A percentile compares a stretch with the other conserved stretches of the same genome.
These are phyloP conservation scores for Melopsittacus undulatus DNA, from an alignment of 2,797 vertebrate genomes.

Conservation along the genomic window DNA sequence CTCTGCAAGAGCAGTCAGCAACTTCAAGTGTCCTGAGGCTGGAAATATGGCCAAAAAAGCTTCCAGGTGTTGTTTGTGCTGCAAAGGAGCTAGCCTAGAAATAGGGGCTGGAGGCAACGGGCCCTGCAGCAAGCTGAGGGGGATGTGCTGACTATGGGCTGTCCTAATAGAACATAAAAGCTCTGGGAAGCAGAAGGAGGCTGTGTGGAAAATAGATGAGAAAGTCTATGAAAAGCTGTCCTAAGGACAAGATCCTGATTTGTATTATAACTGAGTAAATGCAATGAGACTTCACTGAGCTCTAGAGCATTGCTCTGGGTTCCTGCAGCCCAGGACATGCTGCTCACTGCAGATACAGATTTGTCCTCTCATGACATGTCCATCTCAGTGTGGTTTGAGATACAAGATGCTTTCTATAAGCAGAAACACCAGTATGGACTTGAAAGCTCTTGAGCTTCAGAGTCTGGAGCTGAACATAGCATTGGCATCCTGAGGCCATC, in stretches of 20 bases:
- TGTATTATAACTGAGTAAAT: not conserved
- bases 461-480: not conserved
- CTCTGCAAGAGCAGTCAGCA: not conserved
- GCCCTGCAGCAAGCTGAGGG: not conserved
- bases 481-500: accelerated
- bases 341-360: not conserved
- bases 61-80: not conserved
- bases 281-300: accelerated
- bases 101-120: not conserved
- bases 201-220: not conserved
- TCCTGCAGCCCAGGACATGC: not conserved
- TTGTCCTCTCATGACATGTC: accelerated
- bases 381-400: not conserved
- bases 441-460: not conserved
- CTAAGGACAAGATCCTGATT: not conserved
- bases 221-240: not conserved
- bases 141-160: not conserved
- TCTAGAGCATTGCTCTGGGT: not conserved
- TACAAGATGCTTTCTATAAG: not conserved
- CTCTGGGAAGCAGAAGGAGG: not conserved
- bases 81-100: not conserved
- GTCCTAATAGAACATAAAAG: not conserved
- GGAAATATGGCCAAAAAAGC: not conserved
- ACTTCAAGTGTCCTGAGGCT: not conserved
- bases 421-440: not conserved